Evolutionary conservation across 2,888 invertebrate species (phyloP), one percentile per base, ranked within the genome.

Genomic region (Cyclophora albipunctata): DNA sequence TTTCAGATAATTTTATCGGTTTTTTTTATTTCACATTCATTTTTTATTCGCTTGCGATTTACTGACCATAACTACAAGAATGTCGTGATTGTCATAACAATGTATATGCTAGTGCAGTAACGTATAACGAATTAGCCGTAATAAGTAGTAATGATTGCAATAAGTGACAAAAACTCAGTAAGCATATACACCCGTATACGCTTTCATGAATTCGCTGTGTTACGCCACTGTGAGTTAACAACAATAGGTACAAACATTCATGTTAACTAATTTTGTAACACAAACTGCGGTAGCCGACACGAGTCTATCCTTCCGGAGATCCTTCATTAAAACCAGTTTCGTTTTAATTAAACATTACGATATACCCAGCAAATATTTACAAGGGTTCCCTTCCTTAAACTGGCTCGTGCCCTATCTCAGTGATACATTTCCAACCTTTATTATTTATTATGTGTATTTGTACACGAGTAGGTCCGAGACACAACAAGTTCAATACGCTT

Each of bases 241-340:
- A n/a, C 34, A 43, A 43, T 20, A 33, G 6, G 34, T 34, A n/a
- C 3, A 42, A 42, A 43, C 43, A 34, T 34, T 34, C 4, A 34
- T 42, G 20, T 43, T 43, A 37, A 37, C 37, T 2, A 37, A 3
- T 43, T 43, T 43, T 34, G 34, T 20, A 34, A 43, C 5, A 43
- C 20, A 33, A 43, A 43, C 34, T 43, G 33, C 6, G 20, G 34
- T 5, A 33, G 6, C 5, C 43, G 33, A 34, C 37, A 5, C 5
- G 37, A 42, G 47, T n/a, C 35, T 37, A 46, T 52, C 47, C 47
- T 42, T 33, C 45, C 44, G 46, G 46, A 46, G 46, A 46, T 52
- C 52, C 49, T 46, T 45, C 35, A 48, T 49, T 48, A 51, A 51
- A 43, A 51, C 34, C 20, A 42, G 20, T 48, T 51, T 45, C 48